A percentile compares a stretch with the other conserved stretches of the same genome.
These are phyloP conservation scores for Myocastor coypus DNA, from an alignment of 2,113 vertebrate species.

Conservation along the genomic window DNA sequence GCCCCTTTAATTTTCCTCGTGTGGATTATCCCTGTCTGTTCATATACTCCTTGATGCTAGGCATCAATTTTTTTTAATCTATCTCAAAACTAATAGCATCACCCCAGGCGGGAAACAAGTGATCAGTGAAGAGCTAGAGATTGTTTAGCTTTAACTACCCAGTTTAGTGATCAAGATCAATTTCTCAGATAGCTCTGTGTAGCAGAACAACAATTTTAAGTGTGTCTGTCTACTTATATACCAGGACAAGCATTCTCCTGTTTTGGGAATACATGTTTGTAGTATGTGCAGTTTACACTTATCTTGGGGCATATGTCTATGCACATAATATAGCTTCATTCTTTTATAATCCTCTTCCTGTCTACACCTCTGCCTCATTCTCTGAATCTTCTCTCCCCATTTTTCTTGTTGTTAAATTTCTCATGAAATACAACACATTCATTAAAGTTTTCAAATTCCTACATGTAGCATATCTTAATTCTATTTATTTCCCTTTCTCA, in stretches of 20 bases:
- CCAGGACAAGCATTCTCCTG: background rate
- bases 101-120: background rate
- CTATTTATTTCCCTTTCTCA: background rate
- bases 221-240: background rate
- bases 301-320: background rate
- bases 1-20: background rate
- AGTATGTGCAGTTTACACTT: background rate
- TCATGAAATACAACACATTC: background rate
- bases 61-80: constrained; percentile 1
- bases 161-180: background rate
- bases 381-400: background rate
- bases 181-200: background rate
- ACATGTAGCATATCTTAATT: background rate
- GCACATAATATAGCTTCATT: background rate
- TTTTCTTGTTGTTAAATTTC: background rate
- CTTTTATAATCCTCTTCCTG: background rate
- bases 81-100: background rate
- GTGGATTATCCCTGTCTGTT: background rate
- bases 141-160: background rate
- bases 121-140: background rate
- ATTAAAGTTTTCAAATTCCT: background rate
- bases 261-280: background rate
- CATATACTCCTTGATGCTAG: background rate
- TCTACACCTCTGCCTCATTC: background rate
- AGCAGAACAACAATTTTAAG: background rate